phyloP scores from a whole-genome alignment of 2,797 vertebrate species.

The Rhinella marina region DNA sequence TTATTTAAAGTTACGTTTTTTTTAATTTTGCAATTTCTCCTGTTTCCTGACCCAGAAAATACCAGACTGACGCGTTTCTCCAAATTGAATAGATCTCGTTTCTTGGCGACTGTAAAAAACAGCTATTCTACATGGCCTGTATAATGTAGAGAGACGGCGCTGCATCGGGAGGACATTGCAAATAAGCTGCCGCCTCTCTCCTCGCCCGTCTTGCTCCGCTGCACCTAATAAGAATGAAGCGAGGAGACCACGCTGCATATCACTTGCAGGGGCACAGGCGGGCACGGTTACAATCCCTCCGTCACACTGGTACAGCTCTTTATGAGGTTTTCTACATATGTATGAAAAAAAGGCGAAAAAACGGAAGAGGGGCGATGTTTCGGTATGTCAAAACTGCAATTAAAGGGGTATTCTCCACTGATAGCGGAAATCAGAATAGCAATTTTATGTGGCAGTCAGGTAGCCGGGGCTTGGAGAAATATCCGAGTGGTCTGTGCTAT shows the following conservation, averaged over 20 bases:
- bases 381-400: too few species aligned
- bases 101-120: not conserved
- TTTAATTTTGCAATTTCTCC: not conserved
- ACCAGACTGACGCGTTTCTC: not conserved
- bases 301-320: not conserved
- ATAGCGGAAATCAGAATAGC: too few species aligned
- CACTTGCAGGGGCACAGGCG: not conserved
- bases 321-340: not conserved
- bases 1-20: constrained; percentile 27
- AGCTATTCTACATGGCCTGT: not conserved
- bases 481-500: too few species aligned
- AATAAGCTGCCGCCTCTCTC: not conserved
- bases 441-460: too few species aligned
- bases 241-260: not conserved
- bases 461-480: too few species aligned
- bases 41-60: constrained; percentile 3
- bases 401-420: too few species aligned
- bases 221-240: not conserved
- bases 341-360: too few species aligned
- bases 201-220: not conserved
- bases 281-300: not conserved
- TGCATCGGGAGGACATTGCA: not conserved
- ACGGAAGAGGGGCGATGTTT: too few species aligned
- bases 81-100: constrained; percentile 10
- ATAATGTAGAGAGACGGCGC: not conserved